phyloP scores from a whole-genome alignment of 2,797 vertebrate genomes.

The Alouatta caraya region DNA sequence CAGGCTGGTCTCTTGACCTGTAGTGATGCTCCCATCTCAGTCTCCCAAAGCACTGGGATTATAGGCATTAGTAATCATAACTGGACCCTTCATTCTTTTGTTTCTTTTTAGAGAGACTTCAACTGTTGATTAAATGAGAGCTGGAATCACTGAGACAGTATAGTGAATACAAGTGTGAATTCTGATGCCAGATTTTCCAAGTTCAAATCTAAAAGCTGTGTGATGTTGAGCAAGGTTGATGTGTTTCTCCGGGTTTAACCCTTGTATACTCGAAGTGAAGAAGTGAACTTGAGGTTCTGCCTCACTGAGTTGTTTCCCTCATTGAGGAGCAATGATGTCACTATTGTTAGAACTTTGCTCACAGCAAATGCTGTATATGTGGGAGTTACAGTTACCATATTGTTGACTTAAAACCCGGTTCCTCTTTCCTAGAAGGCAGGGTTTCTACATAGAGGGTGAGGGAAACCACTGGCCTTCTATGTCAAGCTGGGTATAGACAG shows the following conservation, averaged over 20 bases:
- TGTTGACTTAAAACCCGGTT: neutral
- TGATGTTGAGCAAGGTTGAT: neutral
- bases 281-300: neutral
- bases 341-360: neutral
- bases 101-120: neutral
- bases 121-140: neutral
- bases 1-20: neutral
- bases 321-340: neutral
- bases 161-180: neutral
- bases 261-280: neutral
- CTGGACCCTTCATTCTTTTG: neutral
- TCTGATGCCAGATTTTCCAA: neutral
- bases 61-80: neutral
- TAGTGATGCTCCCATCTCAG: neutral
- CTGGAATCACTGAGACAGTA: neutral
- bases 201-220: neutral
- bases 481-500: neutral
- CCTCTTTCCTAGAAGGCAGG: neutral
- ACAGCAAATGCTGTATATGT: neutral
- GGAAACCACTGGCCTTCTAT: fast-evolving
- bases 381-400: neutral
- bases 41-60: neutral
- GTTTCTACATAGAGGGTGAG: neutral
- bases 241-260: neutral
- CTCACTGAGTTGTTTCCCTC: neutral